Evolutionary conservation across 2,888 invertebrate species (phyloP).

Genomic region (Hedya salicella): DNA sequence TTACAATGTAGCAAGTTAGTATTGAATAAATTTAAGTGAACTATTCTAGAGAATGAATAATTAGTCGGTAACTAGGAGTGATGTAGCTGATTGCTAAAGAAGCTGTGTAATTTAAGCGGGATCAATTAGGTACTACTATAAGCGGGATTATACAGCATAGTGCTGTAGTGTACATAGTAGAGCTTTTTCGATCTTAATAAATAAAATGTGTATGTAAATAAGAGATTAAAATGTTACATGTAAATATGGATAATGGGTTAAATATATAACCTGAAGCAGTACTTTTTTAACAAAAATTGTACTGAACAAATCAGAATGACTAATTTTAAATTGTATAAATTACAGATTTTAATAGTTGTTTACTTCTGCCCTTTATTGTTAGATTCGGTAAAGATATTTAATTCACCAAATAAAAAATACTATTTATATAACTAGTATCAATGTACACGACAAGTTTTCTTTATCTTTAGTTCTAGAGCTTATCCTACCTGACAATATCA

Average conservation of each 20-base stretch:
- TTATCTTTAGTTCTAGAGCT: conserved; percentile 35
- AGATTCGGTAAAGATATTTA: conserved; percentile 50
- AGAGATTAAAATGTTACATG: conserved; percentile 47
- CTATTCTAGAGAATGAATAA: conserved; percentile 15
- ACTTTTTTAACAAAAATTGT: conserved; percentile 46
- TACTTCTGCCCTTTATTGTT: conserved; percentile 27
- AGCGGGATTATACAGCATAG: conserved; percentile 62
- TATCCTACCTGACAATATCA: conserved; percentile 40
- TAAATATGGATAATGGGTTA: conserved; percentile 46
- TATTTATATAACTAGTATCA: conserved; percentile 44
- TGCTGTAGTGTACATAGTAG: conserved; percentile 53
- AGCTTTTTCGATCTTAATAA: conserved; percentile 39
- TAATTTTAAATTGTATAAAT: conserved; percentile 40
- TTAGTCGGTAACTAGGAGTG: conserved; percentile 32
- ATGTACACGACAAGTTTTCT: not conserved
- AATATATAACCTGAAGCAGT: conserved; percentile 44
- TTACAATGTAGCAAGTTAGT: conserved; percentile 52
- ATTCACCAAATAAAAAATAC: conserved; percentile 54
- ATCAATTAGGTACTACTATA: conserved; percentile 80
- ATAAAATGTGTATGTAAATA: conserved; percentile 52
- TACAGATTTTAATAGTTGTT: not conserved
- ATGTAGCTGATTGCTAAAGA: conserved; percentile 63
- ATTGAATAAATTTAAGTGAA: conserved; percentile 42
- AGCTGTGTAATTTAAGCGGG: conserved; percentile 80
- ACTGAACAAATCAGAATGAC: conserved; percentile 50